Conservation (phyloP, 2,797 vertebrate species). For the Protosalanx chinensis region DNA sequence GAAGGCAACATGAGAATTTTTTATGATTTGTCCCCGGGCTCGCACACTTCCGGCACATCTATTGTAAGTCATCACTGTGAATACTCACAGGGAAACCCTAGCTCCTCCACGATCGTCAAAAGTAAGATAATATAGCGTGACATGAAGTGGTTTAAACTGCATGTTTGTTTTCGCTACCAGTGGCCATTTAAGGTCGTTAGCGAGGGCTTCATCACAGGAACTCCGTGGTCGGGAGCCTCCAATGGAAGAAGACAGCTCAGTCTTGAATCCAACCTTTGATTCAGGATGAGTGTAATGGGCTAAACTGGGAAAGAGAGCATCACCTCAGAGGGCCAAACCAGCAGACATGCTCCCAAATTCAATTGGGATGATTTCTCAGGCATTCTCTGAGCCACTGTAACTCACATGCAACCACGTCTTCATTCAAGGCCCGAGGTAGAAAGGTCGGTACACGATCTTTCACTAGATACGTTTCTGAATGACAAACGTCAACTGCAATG, state of each 20-base stretch:
- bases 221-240: too few species aligned
- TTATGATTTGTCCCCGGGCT: conserved; percentile 59
- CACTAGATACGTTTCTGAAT: too few species aligned
- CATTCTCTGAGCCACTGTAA: background rate
- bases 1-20: conserved; percentile 67
- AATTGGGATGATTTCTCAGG: background rate
- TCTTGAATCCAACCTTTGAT: background rate
- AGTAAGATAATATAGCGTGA: too few species aligned
- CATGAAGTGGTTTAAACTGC: too few species aligned
- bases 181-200: too few species aligned
- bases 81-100: background rate
- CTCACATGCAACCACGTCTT: background rate
- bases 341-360: conserved; percentile 10
- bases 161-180: too few species aligned
- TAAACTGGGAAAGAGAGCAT: conserved; percentile 3
- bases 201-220: too few species aligned
- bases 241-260: background rate
- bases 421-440: background rate
- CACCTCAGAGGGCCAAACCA: background rate
- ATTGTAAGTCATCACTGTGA: background rate
- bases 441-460: background rate
- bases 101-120: background rate
- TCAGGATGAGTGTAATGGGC: background rate
- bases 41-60: background rate
- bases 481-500: background rate